Percentiles rank a stretch among this genome's conserved stretches.
Evolutionary conservation across 2,113 vertebrate genomes (phyloP).

Genomic region (Nothoprocta perdicaria): DNA sequence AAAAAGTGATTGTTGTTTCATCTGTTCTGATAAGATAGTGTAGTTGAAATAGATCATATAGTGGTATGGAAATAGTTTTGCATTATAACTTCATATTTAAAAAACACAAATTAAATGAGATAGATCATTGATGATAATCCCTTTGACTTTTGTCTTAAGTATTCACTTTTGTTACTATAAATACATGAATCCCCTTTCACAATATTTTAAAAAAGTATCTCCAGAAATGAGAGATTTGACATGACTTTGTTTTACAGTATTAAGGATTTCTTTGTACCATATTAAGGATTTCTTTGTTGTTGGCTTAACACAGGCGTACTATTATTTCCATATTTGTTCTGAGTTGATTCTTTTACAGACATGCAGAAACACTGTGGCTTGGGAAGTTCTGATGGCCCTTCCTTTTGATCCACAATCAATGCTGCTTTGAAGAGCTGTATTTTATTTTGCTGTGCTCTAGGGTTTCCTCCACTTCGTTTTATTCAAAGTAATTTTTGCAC

Average conservation of each 20-base stretch:
- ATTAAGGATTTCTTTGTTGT: constrained; percentile 81
- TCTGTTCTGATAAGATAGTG: constrained; percentile 70
- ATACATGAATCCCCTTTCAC: constrained; percentile 28
- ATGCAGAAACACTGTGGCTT: constrained; percentile 67
- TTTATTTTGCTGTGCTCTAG: constrained; percentile 64
- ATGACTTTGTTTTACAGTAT: constrained; percentile 77
- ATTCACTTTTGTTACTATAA: constrained; percentile 75
- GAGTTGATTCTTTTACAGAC: constrained; percentile 76
- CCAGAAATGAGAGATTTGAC: constrained; percentile 75
- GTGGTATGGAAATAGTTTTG: constrained; percentile 57
- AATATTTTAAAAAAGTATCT: constrained; percentile 13
- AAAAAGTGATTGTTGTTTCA: constrained; percentile 66
- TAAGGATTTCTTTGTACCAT: constrained; percentile 79
- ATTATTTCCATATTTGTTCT: constrained; percentile 79
- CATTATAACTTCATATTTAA: constrained; percentile 67
- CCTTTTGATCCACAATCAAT: constrained; percentile 72
- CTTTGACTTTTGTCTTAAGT: constrained; percentile 79
- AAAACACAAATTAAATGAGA: constrained; percentile 69
- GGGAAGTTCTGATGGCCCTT: constrained; percentile 73
- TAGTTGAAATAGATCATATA: constrained; percentile 67
- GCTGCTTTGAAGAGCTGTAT: constrained; percentile 72
- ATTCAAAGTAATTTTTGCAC: constrained; percentile 68
- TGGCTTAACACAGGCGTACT: constrained; percentile 74
- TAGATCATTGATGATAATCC: constrained; percentile 76
- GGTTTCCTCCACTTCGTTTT: constrained; percentile 62